These are phyloP conservation scores for Carcina quercana DNA, from an alignment of 2,888 invertebrate genomes.

Conservation along the genomic window DNA sequence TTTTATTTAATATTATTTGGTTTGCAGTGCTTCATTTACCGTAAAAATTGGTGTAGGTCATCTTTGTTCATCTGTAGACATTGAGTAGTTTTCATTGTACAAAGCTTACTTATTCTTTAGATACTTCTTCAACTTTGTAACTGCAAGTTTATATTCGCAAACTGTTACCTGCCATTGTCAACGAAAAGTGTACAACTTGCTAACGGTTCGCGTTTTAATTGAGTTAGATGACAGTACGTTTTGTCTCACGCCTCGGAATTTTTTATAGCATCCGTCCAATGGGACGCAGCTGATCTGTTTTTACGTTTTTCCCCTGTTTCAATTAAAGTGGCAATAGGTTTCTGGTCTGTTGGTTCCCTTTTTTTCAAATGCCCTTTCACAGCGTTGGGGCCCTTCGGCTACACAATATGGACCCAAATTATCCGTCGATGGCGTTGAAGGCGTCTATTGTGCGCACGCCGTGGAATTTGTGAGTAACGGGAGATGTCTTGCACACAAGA, in stretches of 20 bases:
- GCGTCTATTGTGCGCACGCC: constrained; percentile 45
- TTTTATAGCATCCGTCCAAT: constrained; percentile 29
- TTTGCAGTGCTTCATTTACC: too few species aligned
- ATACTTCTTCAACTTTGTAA: too few species aligned
- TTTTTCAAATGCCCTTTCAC: constrained; percentile 34
- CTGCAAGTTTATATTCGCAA: too few species aligned
- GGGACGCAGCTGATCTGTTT: constrained; percentile 37
- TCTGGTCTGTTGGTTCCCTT: constrained; percentile 37
- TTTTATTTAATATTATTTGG: too few species aligned
- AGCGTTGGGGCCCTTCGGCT: constrained; percentile 34
- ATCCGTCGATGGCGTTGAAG: constrained; percentile 42
- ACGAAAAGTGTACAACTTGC: too few species aligned
- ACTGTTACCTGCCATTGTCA: too few species aligned
- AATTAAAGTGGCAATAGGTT: constrained; percentile 46
- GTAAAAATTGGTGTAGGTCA: too few species aligned
- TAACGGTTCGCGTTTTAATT: constrained; percentile 37
- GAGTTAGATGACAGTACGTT: constrained; percentile 25
- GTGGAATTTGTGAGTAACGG: constrained; percentile 57
- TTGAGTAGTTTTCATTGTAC: too few species aligned
- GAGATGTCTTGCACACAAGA: constrained; percentile 47
- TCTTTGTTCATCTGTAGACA: too few species aligned
- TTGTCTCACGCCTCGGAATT: constrained; percentile 23
- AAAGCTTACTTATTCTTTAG: too few species aligned
- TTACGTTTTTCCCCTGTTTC: constrained; percentile 38
- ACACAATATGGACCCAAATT: constrained; percentile 54